These are phyloP conservation scores for Gasterosteus aculeatus DNA, from an alignment of 2,113 vertebrate species.

Conservation along the genomic window DNA sequence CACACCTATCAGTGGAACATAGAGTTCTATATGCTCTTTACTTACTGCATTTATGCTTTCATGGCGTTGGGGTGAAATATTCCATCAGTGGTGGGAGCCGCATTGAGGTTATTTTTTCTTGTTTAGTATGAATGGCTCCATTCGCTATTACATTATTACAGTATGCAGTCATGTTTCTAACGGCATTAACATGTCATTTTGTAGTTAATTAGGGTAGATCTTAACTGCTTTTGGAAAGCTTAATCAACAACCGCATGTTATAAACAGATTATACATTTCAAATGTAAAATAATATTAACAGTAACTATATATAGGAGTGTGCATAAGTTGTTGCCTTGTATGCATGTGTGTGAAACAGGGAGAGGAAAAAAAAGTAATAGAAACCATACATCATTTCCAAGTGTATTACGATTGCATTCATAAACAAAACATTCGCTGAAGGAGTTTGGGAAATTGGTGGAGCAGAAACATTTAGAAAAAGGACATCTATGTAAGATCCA, in stretches of 20 bases:
- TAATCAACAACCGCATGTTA: no score
- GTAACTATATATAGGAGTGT: neutral
- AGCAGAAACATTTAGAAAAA: conserved; percentile 70
- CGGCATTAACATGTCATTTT: no score
- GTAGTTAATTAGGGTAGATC: neutral
- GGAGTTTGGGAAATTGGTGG: conserved; percentile 44
- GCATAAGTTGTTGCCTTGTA: neutral
- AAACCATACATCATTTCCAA: conserved; percentile 12
- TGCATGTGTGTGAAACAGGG: neutral
- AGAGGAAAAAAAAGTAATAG: neutral
- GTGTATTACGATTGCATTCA: neutral
- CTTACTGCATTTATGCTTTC: neutral
- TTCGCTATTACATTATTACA: neutral
- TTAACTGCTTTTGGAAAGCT: neutral
- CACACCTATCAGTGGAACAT: neutral
- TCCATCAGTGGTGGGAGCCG: neutral
- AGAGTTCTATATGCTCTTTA: neutral
- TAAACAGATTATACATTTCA: no score
- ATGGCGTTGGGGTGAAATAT: neutral
- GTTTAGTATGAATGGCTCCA: no score
- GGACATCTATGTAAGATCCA: conserved; percentile 63
- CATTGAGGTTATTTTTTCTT: neutral
- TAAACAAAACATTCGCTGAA: conserved; percentile 23
- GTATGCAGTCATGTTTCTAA: neutral
- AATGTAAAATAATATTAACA: neutral